These are phyloP conservation scores for Diorhabda carinulata DNA, from an alignment of 1,140 invertebrate genomes.

Conservation along the genomic window DNA sequence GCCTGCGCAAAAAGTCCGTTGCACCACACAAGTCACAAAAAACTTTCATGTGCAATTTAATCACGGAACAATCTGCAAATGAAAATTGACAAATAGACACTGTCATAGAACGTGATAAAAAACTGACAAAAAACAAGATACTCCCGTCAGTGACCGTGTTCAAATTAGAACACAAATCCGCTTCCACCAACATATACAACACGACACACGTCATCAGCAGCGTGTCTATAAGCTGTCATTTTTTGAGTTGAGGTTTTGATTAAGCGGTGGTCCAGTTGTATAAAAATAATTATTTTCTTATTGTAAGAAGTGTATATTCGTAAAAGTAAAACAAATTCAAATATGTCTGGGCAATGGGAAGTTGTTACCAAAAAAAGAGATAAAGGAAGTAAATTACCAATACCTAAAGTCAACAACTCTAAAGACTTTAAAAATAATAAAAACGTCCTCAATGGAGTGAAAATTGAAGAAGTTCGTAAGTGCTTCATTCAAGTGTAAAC, in stretches of 20 bases:
- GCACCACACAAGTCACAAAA: no score
- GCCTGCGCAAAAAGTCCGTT: neutral
- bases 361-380: constrained; percentile 70
- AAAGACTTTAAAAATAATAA: constrained; percentile 58
- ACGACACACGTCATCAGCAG: constrained; percentile 9
- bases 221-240: constrained; percentile 10
- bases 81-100: no score
- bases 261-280: neutral
- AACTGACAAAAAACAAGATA: no score
- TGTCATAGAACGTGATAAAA: no score
- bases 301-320: constrained; percentile 1
- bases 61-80: no score
- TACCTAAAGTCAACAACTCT: constrained; percentile 48
- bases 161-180: neutral
- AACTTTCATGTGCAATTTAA: no score
- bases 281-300: neutral
- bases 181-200: neutral
- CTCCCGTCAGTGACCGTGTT: no score
- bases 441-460: constrained; percentile 55
- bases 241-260: constrained; percentile 20
- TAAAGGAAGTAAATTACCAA: constrained; percentile 50
- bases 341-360: constrained; percentile 73
- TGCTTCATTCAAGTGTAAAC: constrained; percentile 23
- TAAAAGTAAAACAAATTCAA: constrained; percentile 5
- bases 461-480: constrained; percentile 64